These are phyloP conservation scores for Perodicticus potto DNA, from an alignment of 2,797 vertebrate genomes.

Conservation along the genomic window DNA sequence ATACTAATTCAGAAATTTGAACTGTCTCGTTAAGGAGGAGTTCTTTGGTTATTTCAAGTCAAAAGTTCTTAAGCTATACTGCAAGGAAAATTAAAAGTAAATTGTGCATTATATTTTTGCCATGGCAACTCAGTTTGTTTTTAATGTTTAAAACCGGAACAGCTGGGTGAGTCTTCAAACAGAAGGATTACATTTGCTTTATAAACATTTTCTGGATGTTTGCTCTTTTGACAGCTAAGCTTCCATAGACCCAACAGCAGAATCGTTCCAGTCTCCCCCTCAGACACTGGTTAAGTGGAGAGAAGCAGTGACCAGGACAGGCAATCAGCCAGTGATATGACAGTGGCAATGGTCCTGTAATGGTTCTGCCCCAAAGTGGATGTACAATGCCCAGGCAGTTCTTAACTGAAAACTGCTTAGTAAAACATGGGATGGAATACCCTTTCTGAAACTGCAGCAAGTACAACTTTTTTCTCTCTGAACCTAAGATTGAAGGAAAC, in stretches of 20 bases:
- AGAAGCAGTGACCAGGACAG: not conserved
- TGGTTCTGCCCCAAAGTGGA: not conserved
- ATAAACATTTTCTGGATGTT: constrained; percentile 68
- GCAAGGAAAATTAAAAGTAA: constrained; percentile 74
- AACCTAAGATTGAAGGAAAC: constrained; percentile 37
- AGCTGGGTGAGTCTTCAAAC: constrained; percentile 58
- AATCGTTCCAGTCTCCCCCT: constrained; percentile 21
- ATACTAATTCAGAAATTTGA: constrained; percentile 78
- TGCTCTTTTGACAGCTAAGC: constrained; percentile 58
- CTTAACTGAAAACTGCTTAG: constrained; percentile 13
- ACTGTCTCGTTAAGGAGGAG: constrained; percentile 76
- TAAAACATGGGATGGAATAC: not conserved
- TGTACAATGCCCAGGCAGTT: not conserved
- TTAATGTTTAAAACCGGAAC: constrained; percentile 77
- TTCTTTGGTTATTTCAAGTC: constrained; percentile 87
- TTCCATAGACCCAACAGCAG: not conserved
- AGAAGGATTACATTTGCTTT: constrained; percentile 59
- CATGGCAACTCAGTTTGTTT: constrained; percentile 77
- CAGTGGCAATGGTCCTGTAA: not conserved
- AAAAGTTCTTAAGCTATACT: constrained; percentile 69
- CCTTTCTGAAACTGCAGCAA: constrained; percentile 46
- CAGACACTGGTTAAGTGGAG: not conserved
- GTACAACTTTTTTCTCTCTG: not conserved
- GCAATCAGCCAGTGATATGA: not conserved
- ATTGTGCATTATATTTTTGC: constrained; percentile 74